Evolutionary conservation across 1,140 invertebrate genomes (phyloP).

Genomic region (Solenopsis fugax): DNA sequence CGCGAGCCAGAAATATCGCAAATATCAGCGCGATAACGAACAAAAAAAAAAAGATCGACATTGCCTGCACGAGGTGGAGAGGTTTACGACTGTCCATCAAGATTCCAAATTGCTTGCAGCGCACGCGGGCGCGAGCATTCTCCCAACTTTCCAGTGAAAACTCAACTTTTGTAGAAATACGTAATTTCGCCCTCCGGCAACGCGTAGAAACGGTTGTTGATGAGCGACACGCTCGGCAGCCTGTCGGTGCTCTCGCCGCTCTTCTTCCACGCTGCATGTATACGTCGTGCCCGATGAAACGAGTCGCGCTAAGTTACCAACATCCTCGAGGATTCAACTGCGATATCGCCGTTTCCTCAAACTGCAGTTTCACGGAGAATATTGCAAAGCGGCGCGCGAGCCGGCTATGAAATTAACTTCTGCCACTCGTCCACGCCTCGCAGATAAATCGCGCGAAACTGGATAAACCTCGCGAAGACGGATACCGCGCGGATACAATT

Average conservation of each 20-base stretch:
- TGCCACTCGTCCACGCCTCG: constrained; percentile 7
- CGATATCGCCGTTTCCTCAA: constrained; percentile 22
- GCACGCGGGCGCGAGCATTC: constrained; percentile 20
- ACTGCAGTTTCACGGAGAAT: constrained; percentile 13
- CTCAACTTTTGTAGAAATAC: constrained; percentile 68
- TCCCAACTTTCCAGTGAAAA: constrained; percentile 60
- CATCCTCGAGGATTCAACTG: constrained; percentile 52
- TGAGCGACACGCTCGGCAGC: neutral
- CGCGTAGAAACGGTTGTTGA: constrained; percentile 3
- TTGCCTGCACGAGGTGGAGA: constrained; percentile 64
- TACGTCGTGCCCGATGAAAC: neutral
- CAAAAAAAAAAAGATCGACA: constrained; percentile 55
- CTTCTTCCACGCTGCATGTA: constrained; percentile 9
- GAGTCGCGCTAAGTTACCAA: neutral
- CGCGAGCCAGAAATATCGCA: neutral
- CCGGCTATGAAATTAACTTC: constrained; percentile 57
- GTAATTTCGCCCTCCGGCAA: constrained; percentile 59
- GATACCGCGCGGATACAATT: neutral
- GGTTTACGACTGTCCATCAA: constrained; percentile 75
- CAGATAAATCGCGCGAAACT: constrained; percentile 33
- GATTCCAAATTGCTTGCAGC: constrained; percentile 64
- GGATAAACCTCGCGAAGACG: neutral
- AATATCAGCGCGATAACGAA: constrained; percentile 15
- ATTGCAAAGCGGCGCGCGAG: neutral
- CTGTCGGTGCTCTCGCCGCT: neutral